Conservation (phyloP, 1,140 invertebrate genomes). For the Xylocopa sonorina region DNA sequence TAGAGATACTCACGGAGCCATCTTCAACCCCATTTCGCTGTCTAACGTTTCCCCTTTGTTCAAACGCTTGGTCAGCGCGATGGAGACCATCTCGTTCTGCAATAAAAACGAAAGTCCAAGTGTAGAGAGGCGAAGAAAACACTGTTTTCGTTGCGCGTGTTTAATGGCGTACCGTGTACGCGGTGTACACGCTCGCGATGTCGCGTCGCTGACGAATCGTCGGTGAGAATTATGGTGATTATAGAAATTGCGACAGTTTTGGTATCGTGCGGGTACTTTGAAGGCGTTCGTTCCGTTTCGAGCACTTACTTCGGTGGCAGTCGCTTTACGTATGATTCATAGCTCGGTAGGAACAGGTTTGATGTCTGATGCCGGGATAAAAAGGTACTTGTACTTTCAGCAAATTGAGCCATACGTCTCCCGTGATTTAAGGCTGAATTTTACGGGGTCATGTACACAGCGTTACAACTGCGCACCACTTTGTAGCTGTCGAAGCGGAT, state of each 20-base stretch:
- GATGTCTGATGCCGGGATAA: not conserved
- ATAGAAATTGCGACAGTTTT: not conserved
- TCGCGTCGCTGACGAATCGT: not conserved
- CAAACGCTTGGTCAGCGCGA: constrained; percentile 78
- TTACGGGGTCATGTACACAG: not conserved
- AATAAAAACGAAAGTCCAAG: constrained; percentile 67
- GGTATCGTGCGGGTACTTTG: too few species aligned
- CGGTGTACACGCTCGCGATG: not conserved
- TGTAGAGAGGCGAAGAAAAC: not conserved
- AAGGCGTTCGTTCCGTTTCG: not conserved
- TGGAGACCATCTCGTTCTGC: constrained; percentile 81
- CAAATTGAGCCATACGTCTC: not conserved
- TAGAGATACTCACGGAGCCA: constrained; percentile 54
- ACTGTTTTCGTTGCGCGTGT: not conserved
- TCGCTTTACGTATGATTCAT: not conserved
- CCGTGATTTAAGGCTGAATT: not conserved
- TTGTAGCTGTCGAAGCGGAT: not conserved
- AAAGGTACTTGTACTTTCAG: not conserved
- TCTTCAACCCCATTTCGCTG: too few species aligned
- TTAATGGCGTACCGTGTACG: not conserved
- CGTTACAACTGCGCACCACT: not conserved
- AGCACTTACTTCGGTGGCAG: not conserved
- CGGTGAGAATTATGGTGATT: not conserved
- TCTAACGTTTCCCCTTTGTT: constrained; percentile 70
- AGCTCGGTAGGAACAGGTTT: not conserved